Evolutionary conservation across 2,888 invertebrate genomes (phyloP), one percentile per base, ranked within the genome.

Genomic region (Drosophila mimica): DNA sequence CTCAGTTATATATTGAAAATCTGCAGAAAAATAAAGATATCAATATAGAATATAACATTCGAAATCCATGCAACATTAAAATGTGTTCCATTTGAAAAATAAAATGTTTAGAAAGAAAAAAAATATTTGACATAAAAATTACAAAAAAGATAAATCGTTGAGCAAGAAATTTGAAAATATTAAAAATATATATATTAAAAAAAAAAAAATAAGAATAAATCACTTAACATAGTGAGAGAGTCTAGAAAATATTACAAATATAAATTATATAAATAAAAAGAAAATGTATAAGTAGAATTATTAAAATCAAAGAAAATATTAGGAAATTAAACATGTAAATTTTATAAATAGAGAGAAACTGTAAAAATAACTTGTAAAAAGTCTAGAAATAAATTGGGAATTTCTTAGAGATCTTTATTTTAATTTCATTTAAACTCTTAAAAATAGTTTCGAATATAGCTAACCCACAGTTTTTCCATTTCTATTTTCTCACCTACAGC

Each of bases 401-500:
- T 33, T 38, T 51, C 20, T 9, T 31, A 4, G 31, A 20, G 33
- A 52, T 8, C 15, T 17, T 11, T 25, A 38, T 58, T 17, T 57
- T 36, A 46, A 46, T 65, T 56, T 40, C n/a, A 34, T 5, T 20
- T 38, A 36, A 11, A 28, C 33, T 20, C 34, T 34, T 38, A 57
- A 61, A 83, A 75, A 80, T 69, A 70, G 40, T 38, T 52, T 7
- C 20, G 38, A 69, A 65, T 30, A 7, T 25, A 54, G 51, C 77
- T 76, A 81, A 81, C 20, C 56, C 33, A 20, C 13, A 43, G n/a
- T 56, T 61, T 61, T 58, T 54, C 20, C 28, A 49, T 69, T 60
- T 68, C 43, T 63, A 36, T 38, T 34, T 34, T 57, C 30, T 67
- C 57, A 68, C 40, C 46, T 58, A 36, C 53, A 88, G 90, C 72